phyloP scores from a whole-genome alignment of 2,888 invertebrate species.

The Melinopterus prodromus region DNA sequence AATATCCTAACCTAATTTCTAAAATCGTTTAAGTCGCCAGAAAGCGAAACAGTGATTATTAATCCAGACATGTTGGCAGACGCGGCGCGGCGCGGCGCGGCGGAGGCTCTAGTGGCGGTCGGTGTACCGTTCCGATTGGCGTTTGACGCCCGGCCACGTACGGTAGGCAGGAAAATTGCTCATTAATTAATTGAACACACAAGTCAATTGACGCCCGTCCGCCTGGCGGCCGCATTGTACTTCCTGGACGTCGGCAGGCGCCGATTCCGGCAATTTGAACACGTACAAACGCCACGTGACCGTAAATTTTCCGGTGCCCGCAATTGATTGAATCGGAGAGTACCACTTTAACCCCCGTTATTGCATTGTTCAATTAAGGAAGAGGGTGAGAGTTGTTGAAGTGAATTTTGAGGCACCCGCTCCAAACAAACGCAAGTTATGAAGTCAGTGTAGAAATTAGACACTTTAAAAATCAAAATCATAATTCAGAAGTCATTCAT shows the following conservation, averaged over 20 bases:
- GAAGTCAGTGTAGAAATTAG: neutral
- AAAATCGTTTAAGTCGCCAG: neutral
- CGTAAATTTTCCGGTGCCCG: neutral
- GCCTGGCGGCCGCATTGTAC: constrained; percentile 23
- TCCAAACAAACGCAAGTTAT: neutral
- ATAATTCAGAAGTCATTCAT: too few species aligned
- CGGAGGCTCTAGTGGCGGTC: too few species aligned
- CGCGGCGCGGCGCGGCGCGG: too few species aligned
- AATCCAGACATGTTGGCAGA: neutral
- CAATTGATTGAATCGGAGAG: neutral
- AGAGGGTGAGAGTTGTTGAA: neutral
- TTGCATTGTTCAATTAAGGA: neutral
- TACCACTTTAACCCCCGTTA: neutral
- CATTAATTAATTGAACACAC: constrained; percentile 36
- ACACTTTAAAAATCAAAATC: too few species aligned
- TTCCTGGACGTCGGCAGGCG: constrained; percentile 16
- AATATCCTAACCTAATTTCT: neutral
- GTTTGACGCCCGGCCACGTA: neutral
- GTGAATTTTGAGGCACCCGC: neutral
- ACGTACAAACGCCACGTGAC: neutral
- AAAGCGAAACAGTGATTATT: neutral
- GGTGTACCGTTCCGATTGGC: neutral
- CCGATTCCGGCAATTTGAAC: neutral
- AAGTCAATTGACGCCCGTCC: constrained; percentile 40
- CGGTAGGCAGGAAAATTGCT: constrained; percentile 19